These are phyloP conservation scores for Cranoglanis bouderius DNA, from an alignment of 2,113 vertebrate species.

Conservation along the genomic window DNA sequence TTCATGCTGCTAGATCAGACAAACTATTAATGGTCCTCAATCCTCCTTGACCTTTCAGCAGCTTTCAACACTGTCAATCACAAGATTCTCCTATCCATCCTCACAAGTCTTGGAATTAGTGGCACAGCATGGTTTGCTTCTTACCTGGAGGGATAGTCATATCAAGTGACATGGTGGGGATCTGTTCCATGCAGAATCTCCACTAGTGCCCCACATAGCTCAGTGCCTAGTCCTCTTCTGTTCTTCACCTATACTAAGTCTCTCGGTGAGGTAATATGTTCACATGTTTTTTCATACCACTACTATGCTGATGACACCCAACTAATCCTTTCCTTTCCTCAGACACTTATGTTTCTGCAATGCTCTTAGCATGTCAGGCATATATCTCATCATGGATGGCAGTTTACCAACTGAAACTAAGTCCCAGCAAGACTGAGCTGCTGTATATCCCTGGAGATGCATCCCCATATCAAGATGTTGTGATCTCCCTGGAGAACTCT, in stretches of 20 bases:
- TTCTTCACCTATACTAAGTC: not conserved
- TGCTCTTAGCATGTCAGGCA: not conserved
- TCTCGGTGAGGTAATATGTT: not conserved
- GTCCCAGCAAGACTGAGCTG: not conserved
- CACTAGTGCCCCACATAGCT: not conserved
- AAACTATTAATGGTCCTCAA: no score
- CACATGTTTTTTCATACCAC: not conserved
- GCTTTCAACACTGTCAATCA: constrained; percentile 9
- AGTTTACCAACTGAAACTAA: not conserved
- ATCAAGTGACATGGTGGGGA: not conserved
- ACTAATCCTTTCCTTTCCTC: not conserved
- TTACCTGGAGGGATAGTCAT: not conserved
- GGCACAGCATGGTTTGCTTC: not conserved
- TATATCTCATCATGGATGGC: not conserved
- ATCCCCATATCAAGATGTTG: not conserved
- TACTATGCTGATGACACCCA: not conserved
- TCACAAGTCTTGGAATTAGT: not conserved
- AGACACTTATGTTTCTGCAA: not conserved
- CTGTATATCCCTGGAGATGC: not conserved
- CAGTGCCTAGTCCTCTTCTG: not conserved
- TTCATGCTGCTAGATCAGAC: not conserved
- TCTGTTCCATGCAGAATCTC: not conserved
- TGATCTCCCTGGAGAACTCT: not conserved
- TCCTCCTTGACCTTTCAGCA: not conserved
- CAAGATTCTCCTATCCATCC: not conserved